Percentiles rank a stretch among this genome's conserved stretches.
Conservation (phyloP, 2,888 invertebrate genomes). For the Luperina testacea region DNA sequence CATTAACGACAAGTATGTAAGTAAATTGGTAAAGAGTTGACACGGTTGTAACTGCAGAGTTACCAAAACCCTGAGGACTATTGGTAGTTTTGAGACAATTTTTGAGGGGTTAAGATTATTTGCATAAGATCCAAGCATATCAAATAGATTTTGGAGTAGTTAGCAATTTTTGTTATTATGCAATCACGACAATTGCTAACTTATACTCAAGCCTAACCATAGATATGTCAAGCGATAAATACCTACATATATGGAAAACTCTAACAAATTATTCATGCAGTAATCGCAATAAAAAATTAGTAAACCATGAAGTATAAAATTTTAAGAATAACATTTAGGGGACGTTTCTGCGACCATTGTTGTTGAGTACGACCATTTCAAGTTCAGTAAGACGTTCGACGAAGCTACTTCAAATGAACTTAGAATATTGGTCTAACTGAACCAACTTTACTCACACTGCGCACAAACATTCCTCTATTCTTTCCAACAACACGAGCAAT, state of each 20-base stretch:
- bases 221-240: neutral
- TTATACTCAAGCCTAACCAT: neutral
- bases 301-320: neutral
- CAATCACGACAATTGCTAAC: neutral
- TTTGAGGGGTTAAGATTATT: neutral
- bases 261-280: neutral
- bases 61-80: neutral
- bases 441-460: neutral
- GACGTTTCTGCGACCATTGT: neutral
- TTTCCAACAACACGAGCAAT: slow-evolving; percentile 52
- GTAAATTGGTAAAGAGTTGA: neutral
- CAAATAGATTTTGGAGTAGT: neutral
- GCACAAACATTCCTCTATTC: slow-evolving; percentile 29
- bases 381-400: neutral
- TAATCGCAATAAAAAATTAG: neutral
- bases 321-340: neutral
- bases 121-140: neutral
- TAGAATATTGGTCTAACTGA: neutral
- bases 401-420: neutral
- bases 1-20: neutral
- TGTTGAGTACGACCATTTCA: no score
- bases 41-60: neutral
- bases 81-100: neutral
- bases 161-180: neutral
- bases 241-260: neutral